phyloP scores from a whole-genome alignment of 2,113 vertebrate species.

The Columbina picui region DNA sequence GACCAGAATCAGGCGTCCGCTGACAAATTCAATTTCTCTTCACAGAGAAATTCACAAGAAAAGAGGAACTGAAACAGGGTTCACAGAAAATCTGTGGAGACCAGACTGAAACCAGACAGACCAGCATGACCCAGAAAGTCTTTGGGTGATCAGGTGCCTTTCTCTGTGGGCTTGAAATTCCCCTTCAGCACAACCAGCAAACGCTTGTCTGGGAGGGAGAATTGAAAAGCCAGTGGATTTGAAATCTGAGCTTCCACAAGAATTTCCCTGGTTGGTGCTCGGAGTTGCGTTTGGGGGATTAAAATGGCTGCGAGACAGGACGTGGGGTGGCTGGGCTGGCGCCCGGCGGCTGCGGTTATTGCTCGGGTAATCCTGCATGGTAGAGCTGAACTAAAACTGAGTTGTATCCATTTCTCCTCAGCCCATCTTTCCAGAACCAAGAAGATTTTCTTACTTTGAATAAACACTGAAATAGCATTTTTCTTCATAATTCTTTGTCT shows the following conservation, averaged over 20 bases:
- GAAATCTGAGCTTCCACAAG: slow-evolving; percentile 55
- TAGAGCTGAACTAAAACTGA: not conserved
- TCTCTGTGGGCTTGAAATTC: slow-evolving; percentile 24
- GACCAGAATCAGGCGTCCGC: not conserved
- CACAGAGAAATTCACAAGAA: not conserved
- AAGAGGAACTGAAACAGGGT: not conserved
- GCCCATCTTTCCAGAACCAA: slow-evolving; percentile 11
- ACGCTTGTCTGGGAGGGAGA: not conserved
- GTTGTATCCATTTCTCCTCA: not conserved
- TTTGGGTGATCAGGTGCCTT: slow-evolving; percentile 23
- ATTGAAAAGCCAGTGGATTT: slow-evolving; percentile 5
- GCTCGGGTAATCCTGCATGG: not conserved
- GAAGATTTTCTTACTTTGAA: not conserved
- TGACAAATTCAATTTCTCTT: not conserved
- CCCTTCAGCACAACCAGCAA: slow-evolving; percentile 29
- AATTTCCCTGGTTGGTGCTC: slow-evolving; percentile 15
- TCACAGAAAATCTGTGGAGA: not conserved
- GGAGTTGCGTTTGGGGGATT: not conserved
- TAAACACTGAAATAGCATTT: not conserved
- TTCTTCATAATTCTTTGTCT: not conserved
- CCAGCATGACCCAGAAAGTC: not conserved
- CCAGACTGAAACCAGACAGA: slow-evolving; percentile 24
- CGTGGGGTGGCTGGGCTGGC: not conserved
- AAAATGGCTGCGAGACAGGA: not conserved
- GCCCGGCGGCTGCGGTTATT: not conserved